Evolutionary conservation across 2,888 invertebrate species (phyloP).

Genomic region (Troilus luridus): DNA sequence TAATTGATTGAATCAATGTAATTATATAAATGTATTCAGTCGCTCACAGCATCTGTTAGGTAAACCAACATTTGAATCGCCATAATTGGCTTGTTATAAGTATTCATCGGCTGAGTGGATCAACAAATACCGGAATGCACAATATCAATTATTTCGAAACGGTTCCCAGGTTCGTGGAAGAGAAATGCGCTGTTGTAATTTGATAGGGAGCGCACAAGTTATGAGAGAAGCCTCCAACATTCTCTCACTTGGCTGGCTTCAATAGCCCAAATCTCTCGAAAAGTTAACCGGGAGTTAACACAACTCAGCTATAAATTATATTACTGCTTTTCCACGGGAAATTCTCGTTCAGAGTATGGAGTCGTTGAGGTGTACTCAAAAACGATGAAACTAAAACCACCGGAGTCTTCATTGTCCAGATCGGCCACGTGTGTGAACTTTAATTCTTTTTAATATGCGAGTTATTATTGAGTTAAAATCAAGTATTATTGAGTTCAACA

Average conservation of each 20-base stretch:
- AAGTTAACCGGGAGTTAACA: conserved; percentile 11
- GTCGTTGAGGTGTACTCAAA: background rate
- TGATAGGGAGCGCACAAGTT: background rate
- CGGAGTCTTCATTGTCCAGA: background rate
- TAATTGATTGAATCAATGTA: too few species aligned
- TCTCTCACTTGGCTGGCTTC: background rate
- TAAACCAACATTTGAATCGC: background rate
- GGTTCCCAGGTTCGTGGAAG: background rate
- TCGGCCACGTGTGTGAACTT: too few species aligned
- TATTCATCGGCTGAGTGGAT: background rate
- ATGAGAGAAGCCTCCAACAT: background rate
- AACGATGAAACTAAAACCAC: background rate
- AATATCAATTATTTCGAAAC: background rate
- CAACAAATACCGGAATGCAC: background rate
- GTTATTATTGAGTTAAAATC: too few species aligned
- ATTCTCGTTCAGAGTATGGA: background rate
- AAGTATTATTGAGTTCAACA: too few species aligned
- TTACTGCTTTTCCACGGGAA: background rate
- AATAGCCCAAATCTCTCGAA: background rate
- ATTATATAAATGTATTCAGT: too few species aligned
- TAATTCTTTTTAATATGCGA: too few species aligned
- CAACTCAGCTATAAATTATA: background rate
- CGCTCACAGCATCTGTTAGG: background rate
- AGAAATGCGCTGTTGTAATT: background rate
- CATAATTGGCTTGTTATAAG: background rate